These are phyloP conservation scores for Eurytemora carolleeae DNA, from an alignment of 1,140 invertebrate genomes.

Conservation along the genomic window DNA sequence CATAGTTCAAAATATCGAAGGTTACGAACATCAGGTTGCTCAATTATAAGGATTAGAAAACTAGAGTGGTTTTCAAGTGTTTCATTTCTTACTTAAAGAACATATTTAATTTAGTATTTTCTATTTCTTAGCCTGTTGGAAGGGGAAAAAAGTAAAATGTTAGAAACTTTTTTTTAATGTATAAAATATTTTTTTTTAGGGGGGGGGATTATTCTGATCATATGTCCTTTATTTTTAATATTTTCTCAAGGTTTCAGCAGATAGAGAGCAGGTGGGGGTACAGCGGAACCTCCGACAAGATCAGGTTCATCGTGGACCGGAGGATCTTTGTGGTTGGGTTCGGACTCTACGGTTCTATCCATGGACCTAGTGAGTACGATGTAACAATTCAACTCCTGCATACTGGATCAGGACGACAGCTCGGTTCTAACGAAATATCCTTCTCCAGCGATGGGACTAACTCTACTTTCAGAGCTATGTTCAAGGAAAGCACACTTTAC, in stretches of 20 bases:
- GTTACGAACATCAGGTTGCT: too few species aligned
- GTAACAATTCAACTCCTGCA: conserved; percentile 58
- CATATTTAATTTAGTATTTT: too few species aligned
- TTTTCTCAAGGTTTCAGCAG: conserved; percentile 42
- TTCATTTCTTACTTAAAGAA: too few species aligned
- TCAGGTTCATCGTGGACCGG: conserved; percentile 59
- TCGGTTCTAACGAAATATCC: conserved; percentile 51
- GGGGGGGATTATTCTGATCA: too few species aligned
- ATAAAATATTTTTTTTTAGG: too few species aligned
- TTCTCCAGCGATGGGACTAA: conserved; percentile 61
- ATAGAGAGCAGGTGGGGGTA: conserved; percentile 69
- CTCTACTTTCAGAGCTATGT: conserved; percentile 64
- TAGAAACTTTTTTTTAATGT: too few species aligned
- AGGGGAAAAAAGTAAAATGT: too few species aligned
- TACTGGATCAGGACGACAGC: conserved; percentile 38
- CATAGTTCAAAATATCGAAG: too few species aligned
- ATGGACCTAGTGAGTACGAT: conserved; percentile 57
- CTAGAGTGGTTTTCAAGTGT: too few species aligned
- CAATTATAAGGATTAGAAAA: too few species aligned
- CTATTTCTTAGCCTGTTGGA: too few species aligned
- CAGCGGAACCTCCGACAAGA: conserved; percentile 60
- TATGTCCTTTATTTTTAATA: too few species aligned
- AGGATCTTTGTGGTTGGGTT: conserved; percentile 68
- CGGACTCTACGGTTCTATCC: conserved; percentile 66
- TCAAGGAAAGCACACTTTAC: conserved; percentile 39